phyloP scores from a whole-genome alignment of 2,113 vertebrate genomes.

The Bostrychus sinensis region DNA sequence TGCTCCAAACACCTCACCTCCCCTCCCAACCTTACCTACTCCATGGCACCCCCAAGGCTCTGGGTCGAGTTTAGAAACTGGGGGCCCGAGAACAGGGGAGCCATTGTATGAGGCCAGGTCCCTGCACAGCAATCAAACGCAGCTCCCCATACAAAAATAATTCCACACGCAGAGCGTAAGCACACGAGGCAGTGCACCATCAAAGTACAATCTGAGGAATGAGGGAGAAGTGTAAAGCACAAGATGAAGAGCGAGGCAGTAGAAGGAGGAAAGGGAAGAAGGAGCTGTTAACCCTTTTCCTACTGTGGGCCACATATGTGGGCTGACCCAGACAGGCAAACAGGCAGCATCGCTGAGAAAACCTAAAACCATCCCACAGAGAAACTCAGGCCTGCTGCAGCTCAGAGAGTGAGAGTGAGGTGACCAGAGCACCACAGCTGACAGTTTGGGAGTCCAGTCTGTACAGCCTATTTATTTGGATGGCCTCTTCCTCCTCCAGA shows the following conservation, averaged over 20 bases:
- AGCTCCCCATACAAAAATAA: slow-evolving; percentile 81
- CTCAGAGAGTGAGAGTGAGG: slow-evolving; percentile 45
- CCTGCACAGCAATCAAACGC: slow-evolving; percentile 82
- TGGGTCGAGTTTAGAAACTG: slow-evolving; percentile 73
- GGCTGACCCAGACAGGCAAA: slow-evolving; percentile 78
- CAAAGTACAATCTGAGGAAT: slow-evolving; percentile 52
- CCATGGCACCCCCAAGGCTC: slow-evolving; percentile 74
- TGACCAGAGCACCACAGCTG: slow-evolving; percentile 53
- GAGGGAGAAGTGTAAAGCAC: slow-evolving; percentile 53
- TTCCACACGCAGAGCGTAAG: slow-evolving; percentile 71
- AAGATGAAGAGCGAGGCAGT: slow-evolving; percentile 41
- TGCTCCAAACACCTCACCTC: slow-evolving; percentile 57
- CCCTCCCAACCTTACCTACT: slow-evolving; percentile 54
- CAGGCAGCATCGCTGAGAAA: slow-evolving; percentile 74
- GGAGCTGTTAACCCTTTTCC: slow-evolving; percentile 73
- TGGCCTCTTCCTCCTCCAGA: slow-evolving; percentile 63
- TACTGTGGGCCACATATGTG: slow-evolving; percentile 73
- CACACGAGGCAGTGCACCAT: slow-evolving; percentile 47
- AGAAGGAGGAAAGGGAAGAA: slow-evolving; percentile 21
- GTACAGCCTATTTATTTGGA: slow-evolving; percentile 75
- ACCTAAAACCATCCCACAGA: slow-evolving; percentile 75
- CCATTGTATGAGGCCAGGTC: slow-evolving; percentile 81
- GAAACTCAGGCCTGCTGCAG: slow-evolving; percentile 59
- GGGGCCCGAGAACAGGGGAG: slow-evolving; percentile 81
- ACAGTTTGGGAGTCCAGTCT: slow-evolving; percentile 57